These are phyloP conservation scores for Gastracanthus pulcherrimus DNA, from an alignment of 2,888 invertebrate species.

Conservation along the genomic window DNA sequence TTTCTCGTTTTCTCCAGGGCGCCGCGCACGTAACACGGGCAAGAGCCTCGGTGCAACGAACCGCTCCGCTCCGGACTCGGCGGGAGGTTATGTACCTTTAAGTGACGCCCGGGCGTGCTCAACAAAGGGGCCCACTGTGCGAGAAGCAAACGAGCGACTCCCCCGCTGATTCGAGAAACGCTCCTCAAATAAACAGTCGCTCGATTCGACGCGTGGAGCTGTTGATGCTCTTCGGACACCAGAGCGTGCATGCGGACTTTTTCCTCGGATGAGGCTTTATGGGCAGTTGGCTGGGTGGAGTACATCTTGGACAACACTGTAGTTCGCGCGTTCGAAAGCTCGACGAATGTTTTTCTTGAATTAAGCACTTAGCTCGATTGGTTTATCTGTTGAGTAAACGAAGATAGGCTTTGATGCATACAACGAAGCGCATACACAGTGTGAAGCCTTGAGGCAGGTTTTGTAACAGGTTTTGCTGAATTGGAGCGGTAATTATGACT, in stretches of 20 bases:
- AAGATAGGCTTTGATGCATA: neutral
- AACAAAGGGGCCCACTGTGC: neutral
- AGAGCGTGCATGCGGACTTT: neutral
- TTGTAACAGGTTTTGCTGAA: neutral
- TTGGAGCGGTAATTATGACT: neutral
- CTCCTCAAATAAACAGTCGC: conserved; percentile 33
- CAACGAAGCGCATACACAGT: neutral
- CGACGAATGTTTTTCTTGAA: conserved; percentile 27
- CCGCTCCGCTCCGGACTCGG: neutral
- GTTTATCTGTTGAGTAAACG: neutral
- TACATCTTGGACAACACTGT: neutral
- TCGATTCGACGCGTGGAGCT: neutral
- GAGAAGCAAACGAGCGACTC: neutral
- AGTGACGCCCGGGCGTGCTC: neutral
- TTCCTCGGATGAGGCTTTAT: neutral
- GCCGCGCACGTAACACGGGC: neutral
- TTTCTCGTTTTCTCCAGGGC: neutral
- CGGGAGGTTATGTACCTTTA: neutral
- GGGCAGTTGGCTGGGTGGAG: neutral
- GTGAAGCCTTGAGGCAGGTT: neutral
- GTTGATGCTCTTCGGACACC: neutral
- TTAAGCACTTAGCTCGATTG: conserved; percentile 14
- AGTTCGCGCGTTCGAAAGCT: neutral
- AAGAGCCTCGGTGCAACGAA: conserved; percentile 10
- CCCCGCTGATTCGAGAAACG: neutral